These are phyloP conservation scores for Macaria liturata DNA, from an alignment of 2,888 invertebrate genomes.

Conservation along the genomic window DNA sequence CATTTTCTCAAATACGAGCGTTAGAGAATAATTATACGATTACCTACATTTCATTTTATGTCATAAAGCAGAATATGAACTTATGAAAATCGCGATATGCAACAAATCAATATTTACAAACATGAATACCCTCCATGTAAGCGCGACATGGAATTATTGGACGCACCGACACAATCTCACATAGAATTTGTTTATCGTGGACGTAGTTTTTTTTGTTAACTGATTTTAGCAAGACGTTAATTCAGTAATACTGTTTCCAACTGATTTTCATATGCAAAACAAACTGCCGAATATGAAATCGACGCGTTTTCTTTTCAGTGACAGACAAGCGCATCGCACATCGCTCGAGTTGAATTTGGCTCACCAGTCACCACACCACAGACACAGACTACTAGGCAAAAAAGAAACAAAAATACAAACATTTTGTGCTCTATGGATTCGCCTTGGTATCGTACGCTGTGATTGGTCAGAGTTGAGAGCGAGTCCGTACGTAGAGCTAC, in stretches of 20 bases:
- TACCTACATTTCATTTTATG: conserved; percentile 72
- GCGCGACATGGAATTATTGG: conserved; percentile 43
- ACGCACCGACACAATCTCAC: conserved; percentile 44
- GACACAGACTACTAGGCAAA: not conserved
- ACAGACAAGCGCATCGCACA: conserved; percentile 54
- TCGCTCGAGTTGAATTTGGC: conserved; percentile 59
- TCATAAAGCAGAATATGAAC: conserved; percentile 41
- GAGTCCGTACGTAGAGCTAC: no score
- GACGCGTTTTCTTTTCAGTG: conserved; percentile 41
- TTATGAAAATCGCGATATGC: conserved; percentile 54
- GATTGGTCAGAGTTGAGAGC: not conserved
- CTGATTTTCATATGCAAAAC: conserved; percentile 68
- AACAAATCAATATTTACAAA: conserved; percentile 83
- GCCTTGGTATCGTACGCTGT: not conserved
- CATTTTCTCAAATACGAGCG: conserved; percentile 54
- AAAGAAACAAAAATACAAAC: not conserved
- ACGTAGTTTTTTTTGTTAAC: conserved; percentile 11
- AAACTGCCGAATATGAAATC: conserved; percentile 48
- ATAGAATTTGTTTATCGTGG: conserved; percentile 31
- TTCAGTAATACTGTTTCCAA: conserved; percentile 50
- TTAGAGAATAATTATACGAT: conserved; percentile 40
- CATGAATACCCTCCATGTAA: conserved; percentile 70
- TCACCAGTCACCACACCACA: no score
- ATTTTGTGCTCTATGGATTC: conserved; percentile 2
- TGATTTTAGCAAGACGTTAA: conserved; percentile 42